These are phyloP conservation scores for Takifugu flavidus DNA, from an alignment of 2,113 vertebrate genomes.

Conservation along the genomic window DNA sequence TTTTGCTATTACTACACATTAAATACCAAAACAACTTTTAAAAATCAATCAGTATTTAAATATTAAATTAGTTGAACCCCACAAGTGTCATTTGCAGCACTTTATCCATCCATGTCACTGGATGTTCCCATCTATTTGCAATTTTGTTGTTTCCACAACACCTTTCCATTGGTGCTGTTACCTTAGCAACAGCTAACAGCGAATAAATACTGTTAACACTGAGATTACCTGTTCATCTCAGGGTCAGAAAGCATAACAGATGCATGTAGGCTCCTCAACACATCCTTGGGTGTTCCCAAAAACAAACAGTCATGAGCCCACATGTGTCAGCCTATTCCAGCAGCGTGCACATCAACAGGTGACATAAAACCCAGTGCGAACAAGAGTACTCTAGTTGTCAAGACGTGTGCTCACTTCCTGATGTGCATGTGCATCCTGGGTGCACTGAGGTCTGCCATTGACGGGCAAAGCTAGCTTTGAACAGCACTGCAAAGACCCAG, in stretches of 20 bases:
- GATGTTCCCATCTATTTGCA: slow-evolving; percentile 10
- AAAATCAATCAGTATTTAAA: too few relatives aligned
- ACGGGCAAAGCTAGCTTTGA: too few relatives aligned
- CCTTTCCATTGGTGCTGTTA: slow-evolving; percentile 29
- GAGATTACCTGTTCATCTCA: slow-evolving; percentile 52
- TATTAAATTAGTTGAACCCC: too few relatives aligned
- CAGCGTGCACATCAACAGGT: slow-evolving; percentile 38
- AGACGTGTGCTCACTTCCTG: neutral
- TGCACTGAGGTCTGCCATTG: neutral
- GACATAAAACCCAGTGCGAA: slow-evolving; percentile 26
- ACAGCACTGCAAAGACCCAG: too few relatives aligned
- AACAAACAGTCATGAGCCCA: slow-evolving; percentile 69
- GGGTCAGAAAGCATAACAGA: slow-evolving; percentile 48
- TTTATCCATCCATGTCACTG: too few relatives aligned
- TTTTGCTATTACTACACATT: too few relatives aligned
- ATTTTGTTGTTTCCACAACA: slow-evolving; percentile 44
- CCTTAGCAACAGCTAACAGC: slow-evolving; percentile 53
- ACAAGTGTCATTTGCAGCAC: too few relatives aligned
- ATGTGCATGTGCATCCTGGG: neutral
- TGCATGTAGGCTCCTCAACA: slow-evolving; percentile 47
- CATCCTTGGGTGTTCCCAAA: slow-evolving; percentile 66
- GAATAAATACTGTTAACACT: slow-evolving; percentile 53
- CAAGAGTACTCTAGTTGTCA: slow-evolving; percentile 31
- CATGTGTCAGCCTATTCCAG: slow-evolving; percentile 49
- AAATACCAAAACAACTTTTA: too few relatives aligned